Conservation (phyloP, 2,113 vertebrate genomes). For the Dipodomys stephensi region DNA sequence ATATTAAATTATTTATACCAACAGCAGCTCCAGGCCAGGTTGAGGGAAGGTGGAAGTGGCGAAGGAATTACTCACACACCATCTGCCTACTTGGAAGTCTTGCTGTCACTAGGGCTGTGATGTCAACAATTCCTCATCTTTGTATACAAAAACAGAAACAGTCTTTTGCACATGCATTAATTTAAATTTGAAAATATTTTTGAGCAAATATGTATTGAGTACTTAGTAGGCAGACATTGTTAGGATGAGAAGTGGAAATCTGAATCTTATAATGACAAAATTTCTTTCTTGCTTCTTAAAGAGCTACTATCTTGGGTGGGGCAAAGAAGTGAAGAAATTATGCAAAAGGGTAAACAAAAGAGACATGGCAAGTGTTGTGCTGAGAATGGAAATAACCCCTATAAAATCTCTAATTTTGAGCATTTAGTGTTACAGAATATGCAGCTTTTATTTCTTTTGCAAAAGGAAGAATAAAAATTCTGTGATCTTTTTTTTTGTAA, state of each 20-base stretch:
- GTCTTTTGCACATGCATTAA: constrained; percentile 10
- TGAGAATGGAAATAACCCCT: constrained; percentile 54
- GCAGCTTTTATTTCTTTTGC: constrained; percentile 75
- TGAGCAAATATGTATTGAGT: constrained; percentile 21
- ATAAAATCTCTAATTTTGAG: constrained; percentile 63
- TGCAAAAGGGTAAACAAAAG: constrained; percentile 30
- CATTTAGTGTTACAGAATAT: constrained; percentile 61
- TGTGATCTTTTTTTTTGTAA: constrained; percentile 73
- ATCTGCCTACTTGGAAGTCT: constrained; percentile 41
- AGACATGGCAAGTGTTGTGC: background rate
- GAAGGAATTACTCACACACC: background rate
- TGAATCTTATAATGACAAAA: constrained; percentile 21
- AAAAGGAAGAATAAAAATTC: constrained; percentile 81
- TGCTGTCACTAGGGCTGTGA: background rate
- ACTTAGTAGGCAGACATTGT: background rate
- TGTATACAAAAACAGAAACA: constrained; percentile 31
- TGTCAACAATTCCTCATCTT: constrained; percentile 24
- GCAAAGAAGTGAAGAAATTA: constrained; percentile 25
- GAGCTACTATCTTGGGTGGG: background rate
- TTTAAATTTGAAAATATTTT: constrained; percentile 47
- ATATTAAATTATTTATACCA: constrained; percentile 3
- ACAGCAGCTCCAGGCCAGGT: constrained; percentile 46
- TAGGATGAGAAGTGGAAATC: background rate
- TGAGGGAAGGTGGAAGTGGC: background rate
- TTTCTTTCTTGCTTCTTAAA: constrained; percentile 32